phyloP scores from a whole-genome alignment of 1,140 invertebrate species.

The Pemphigus obesinymphae region DNA sequence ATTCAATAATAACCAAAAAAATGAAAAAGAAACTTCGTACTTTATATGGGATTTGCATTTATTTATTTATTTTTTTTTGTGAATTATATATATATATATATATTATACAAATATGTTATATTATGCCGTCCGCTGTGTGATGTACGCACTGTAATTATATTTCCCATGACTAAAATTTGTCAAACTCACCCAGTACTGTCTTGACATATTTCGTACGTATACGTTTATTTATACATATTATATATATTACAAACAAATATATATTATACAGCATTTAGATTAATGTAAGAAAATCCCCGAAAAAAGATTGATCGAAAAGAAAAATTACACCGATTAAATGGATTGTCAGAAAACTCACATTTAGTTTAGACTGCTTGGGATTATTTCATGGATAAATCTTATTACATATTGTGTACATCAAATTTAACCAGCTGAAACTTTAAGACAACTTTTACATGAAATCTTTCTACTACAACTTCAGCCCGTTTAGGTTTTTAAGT shows the following conservation, averaged over 20 bases:
- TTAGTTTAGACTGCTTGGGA: background rate
- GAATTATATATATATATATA: too few species aligned
- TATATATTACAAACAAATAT: too few species aligned
- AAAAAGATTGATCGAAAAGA: background rate
- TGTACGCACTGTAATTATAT: background rate
- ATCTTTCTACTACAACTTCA: background rate
- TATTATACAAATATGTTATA: too few species aligned
- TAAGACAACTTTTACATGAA: slow-evolving; percentile 13
- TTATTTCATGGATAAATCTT: background rate
- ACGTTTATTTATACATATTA: background rate
- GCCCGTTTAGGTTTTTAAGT: background rate
- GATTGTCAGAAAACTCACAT: background rate
- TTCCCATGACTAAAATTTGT: slow-evolving; percentile 4
- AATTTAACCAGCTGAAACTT: background rate
- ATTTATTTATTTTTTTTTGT: too few species aligned
- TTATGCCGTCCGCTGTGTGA: too few species aligned
- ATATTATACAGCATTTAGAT: too few species aligned
- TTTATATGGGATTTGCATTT: too few species aligned
- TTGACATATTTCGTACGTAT: background rate
- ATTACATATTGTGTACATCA: background rate
- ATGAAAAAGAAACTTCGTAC: too few species aligned
- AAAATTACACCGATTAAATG: background rate
- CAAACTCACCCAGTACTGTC: background rate
- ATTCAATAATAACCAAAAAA: too few species aligned
- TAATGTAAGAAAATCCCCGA: too few species aligned